A percentile compares a stretch with the other conserved stretches of the same genome.
Evolutionary conservation across 2,888 invertebrate genomes (phyloP).

Genomic region (Girardia tigrina): DNA sequence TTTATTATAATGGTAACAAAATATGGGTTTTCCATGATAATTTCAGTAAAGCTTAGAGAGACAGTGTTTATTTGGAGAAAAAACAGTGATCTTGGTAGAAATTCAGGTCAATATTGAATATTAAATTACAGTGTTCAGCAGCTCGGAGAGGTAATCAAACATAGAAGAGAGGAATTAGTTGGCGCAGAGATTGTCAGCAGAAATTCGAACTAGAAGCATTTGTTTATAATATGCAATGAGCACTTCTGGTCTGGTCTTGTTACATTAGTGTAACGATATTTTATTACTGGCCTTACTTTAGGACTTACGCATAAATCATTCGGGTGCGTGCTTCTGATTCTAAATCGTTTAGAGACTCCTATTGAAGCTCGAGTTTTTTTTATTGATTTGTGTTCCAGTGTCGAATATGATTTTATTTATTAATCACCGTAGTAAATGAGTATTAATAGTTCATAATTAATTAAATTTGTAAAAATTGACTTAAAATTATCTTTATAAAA

Average conservation of each 20-base stretch:
- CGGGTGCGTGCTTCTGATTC: slow-evolving; percentile 16
- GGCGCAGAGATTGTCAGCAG: slow-evolving; percentile 23
- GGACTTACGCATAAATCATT: slow-evolving; percentile 13
- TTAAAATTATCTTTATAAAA: no score
- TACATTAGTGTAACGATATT: slow-evolving; percentile 23
- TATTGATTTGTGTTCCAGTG: not conserved
- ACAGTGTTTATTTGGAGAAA: slow-evolving; percentile 14
- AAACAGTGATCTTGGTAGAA: slow-evolving; percentile 13
- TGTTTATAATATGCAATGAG: slow-evolving; percentile 8
- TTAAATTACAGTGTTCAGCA: not conserved
- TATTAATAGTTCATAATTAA: no score
- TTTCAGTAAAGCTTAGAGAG: no score
- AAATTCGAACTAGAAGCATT: slow-evolving; percentile 20
- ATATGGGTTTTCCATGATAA: not conserved
- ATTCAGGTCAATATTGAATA: not conserved
- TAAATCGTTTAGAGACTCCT: slow-evolving; percentile 19
- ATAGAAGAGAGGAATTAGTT: not conserved
- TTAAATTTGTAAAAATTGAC: no score
- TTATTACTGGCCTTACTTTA: slow-evolving; percentile 20
- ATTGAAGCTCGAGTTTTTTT: slow-evolving; percentile 8
- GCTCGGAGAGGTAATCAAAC: slow-evolving; percentile 11
- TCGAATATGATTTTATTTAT: not conserved
- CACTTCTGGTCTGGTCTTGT: slow-evolving; percentile 13
- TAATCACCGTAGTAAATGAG: slow-evolving; percentile 17
- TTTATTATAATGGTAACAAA: not conserved